Base-by-base conservation (phyloP, 92 coral and sea anemone species). In the Diadumene lineata region DNA sequence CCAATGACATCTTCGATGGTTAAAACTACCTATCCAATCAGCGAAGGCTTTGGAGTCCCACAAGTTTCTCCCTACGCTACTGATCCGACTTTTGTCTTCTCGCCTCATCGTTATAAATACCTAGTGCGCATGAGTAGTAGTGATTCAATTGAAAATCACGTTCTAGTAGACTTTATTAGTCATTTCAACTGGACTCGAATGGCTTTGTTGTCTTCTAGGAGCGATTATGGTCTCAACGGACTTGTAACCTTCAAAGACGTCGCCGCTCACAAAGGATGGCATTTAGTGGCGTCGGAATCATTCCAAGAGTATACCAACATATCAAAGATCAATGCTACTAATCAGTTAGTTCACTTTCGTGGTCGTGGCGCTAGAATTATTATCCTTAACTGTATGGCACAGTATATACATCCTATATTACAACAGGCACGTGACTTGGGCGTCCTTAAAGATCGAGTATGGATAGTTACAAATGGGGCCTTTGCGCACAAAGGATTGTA, bases 61-160 rank as follows among this genome's bases (percentile, higher is more conserved):
- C 89, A 87, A 44, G 66, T 90, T 21, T 81, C 96, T 23, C 93
- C 96, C 29, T 80, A 84, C 26, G 98, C 98, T 11, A 93, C 98
- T 25, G 92, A 93, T 51, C 87, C 91, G 0, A 73, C 87, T 1
- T 90, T 93, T 78, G 87, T 82, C 30, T 79, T 85, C 62, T 85
- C 94, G 2, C 84, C 92, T 0, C 66, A 68, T 1, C 68, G 82
- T 1, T 93, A 84, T 43, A 73, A 80, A 25, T 93, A 84, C 63
- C 70, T 93, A 28, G 72, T 90, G 25, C 93, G 98, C 75, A 87
- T 93, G 98, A 82, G 90, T 64, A 75, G 84, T 18, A 86, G 93
- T 25, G 96, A 93, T 68, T 66, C 84, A 23, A 51, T 87, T 25
- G 92, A 87, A 71, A 87, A 87, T 53, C 80, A 76, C 33, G 96